phyloP scores from a whole-genome alignment of 1,140 invertebrate genomes.

The Drosophila pandora region DNA sequence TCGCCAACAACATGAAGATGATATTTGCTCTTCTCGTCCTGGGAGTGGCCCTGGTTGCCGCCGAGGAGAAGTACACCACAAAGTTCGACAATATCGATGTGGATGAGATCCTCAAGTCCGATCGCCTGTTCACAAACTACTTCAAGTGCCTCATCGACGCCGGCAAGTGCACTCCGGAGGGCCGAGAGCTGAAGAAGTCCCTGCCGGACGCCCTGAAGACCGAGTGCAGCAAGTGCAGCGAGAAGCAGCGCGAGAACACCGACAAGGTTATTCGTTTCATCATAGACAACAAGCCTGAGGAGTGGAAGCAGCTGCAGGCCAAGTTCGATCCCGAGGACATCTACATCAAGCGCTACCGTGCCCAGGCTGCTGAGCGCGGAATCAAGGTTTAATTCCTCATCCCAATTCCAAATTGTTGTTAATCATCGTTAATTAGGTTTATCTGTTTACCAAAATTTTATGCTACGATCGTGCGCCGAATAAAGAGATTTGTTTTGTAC shows the following conservation, averaged over 20 bases:
- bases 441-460: constrained; percentile 33
- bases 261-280: constrained; percentile 85
- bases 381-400: constrained; percentile 61
- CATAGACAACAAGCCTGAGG: constrained; percentile 85
- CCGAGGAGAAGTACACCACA: constrained; percentile 87
- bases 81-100: constrained; percentile 90
- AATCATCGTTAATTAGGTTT: constrained; percentile 48
- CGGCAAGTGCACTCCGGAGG: constrained; percentile 89
- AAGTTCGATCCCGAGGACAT: constrained; percentile 87
- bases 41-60: constrained; percentile 83
- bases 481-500: constrained; percentile 51
- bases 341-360: constrained; percentile 86
- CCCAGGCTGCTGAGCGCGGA: constrained; percentile 81
- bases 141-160: constrained; percentile 88
- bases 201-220: constrained; percentile 87
- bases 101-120: constrained; percentile 88
- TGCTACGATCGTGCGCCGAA: constrained; percentile 30
- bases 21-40: constrained; percentile 58
- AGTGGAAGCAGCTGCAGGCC: constrained; percentile 85
- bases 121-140: constrained; percentile 88
- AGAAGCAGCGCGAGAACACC: constrained; percentile 85
- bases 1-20: constrained; percentile 53
- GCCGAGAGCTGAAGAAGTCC: constrained; percentile 88
- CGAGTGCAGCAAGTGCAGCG: constrained; percentile 87
- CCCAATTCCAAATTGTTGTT: constrained; percentile 22